Evolutionary conservation across 2,888 invertebrate species (phyloP), one percentile per base, ranked within the genome.

Genomic region (Orthonevra nobilis): DNA sequence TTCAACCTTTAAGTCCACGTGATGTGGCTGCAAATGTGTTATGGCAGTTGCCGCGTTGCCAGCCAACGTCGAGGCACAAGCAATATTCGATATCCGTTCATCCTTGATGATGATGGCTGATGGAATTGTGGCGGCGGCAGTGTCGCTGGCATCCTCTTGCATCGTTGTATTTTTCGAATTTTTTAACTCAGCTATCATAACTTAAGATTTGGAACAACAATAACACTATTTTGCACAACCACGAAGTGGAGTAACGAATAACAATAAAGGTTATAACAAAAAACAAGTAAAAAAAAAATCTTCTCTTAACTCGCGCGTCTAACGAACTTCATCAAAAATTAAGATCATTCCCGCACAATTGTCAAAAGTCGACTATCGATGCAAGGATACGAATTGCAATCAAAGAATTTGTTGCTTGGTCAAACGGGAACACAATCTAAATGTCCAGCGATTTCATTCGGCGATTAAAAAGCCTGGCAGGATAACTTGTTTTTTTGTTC

Each of bases 291-390:
- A 46, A 68, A 60, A 60, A 61, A 73, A 73, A 61, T 79, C 64
- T 73, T 58, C 75, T 77, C 46, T 77, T 52, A 77, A 72, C 77
- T 15, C 48, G 61, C 66, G 36, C 66, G 66, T 42, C 28, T 48
- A 56, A 56, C 40, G 42, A 79, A 56, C 48, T 79, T 44, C 10
- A 32, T 70, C 28, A 52, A 42, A 34, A 56, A 40, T 48, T 30
- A 79, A 68, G 79, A 79, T 79, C 79, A 79, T 79, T 60, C 72
- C 79, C 72, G 79, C 61, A 73, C 79, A 79, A 15, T 79, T 73
- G 73, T 79, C 79, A 79, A 79, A 79, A 79, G 73, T 73, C 79
- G 79, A 79, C 79, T 79, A 79, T 46, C 42, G 58, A 58, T 40
- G 69, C 52, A 28, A 68, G 52, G 54, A 66, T 66, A 42, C 7